Evolutionary conservation across 2,888 invertebrate species (phyloP), one percentile per base, ranked within the genome.

Genomic region (Napeogenes sylphis): DNA sequence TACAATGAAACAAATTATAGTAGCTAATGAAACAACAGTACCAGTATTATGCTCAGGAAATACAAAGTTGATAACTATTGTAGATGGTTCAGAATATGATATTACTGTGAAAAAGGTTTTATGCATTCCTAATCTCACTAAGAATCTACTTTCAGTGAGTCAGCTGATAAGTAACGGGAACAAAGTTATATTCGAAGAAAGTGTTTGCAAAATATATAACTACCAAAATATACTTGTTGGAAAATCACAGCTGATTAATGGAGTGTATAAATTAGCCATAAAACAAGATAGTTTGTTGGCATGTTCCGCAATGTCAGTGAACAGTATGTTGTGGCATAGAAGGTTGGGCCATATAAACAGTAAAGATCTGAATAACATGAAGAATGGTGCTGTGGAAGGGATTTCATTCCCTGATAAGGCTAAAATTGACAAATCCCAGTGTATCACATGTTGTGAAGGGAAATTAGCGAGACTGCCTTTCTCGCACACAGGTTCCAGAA

Each of bases 121-220:
- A 14, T 76, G 70, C 57, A 63, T 74, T 0, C 73, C 71, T 21
- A 65, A 57, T 5, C 45, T 75, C 0, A 63, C 70, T 0, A 70
- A 65, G 0, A 72, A 72, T 30, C 42, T 71, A 13, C 10, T 71
- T 35, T 70, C 68, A 47, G 70, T 71, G 2, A 71, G 69, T 58
- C 56, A 65, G 46, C 42, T 69, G 30, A 66, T 68, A 10, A 8
- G 42, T 45, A 63, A 62, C 32, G 61, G 66, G 45, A 68, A 68
- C 45, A 66, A 32, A 53, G 66, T 66, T 1, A 12, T 4, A 47
- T 66, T 68, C 56, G 13, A 62, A 45, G 30, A 68, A 45, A 45
- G 61, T 5, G n/a, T 14, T 55, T 68, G 65, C 46, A 55, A 59
- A 4, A 66, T 68, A 32, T 14, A 30, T 13, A 66, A 66, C 57